Conservation (phyloP, 2,113 vertebrate genomes). For the Psilopogon haemacephalus region DNA sequence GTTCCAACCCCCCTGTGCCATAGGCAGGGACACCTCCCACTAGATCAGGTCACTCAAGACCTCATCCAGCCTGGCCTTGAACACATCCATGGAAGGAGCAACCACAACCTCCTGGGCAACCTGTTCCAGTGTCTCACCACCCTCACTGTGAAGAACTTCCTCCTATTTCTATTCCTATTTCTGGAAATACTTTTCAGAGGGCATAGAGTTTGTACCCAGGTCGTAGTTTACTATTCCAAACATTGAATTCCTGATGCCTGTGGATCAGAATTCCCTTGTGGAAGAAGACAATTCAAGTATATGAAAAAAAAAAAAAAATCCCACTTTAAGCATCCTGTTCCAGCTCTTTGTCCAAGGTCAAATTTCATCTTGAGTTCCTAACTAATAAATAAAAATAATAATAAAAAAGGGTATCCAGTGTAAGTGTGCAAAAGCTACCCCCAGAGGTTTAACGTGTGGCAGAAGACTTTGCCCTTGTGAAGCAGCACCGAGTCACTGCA, state of each 20-base stretch:
- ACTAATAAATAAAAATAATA: not conserved
- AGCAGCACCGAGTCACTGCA: not conserved
- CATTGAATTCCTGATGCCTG: not conserved
- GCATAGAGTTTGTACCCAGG: not conserved
- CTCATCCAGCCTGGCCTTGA: no score
- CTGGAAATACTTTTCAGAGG: not conserved
- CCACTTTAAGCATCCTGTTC: conserved; percentile 29
- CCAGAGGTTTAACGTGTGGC: not conserved
- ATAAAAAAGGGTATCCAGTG: not conserved
- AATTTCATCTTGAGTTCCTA: not conserved
- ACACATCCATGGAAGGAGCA: no score
- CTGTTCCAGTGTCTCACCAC: no score
- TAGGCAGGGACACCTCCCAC: no score
- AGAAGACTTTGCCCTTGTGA: not conserved
- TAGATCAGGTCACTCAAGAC: no score
- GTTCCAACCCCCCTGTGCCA: no score
- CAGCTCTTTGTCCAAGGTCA: conserved; percentile 22
- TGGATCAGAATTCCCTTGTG: conserved; percentile 22
- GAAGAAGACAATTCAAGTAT: not conserved
- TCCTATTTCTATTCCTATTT: no score
- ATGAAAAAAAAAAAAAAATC: conserved; percentile 13
- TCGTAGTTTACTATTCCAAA: not conserved
- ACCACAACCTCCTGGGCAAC: no score
- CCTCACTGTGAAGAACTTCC: no score
- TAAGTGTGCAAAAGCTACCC: not conserved